A percentile compares a stretch with the other conserved stretches of the same genome.
Evolutionary conservation across 2,797 vertebrate genomes (phyloP).

Genomic region (Onychomys torridus): DNA sequence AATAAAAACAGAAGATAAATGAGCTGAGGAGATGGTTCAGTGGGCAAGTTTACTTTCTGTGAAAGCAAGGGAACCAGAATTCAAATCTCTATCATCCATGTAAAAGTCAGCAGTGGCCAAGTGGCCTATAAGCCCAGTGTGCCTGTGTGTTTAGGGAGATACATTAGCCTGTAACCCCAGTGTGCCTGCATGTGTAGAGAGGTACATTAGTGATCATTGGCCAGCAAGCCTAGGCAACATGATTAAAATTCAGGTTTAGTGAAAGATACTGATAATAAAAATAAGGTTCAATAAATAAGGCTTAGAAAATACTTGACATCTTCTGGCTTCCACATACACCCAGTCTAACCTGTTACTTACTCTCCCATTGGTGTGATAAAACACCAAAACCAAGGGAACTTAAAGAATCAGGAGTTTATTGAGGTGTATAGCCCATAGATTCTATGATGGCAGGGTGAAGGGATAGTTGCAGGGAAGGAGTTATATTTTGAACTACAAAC

Average conservation of each 20-base stretch:
- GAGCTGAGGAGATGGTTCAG: background rate
- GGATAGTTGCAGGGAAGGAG: background rate
- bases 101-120: background rate
- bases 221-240: no score
- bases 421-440: background rate
- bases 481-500: background rate
- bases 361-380: background rate
- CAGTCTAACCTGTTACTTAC: background rate
- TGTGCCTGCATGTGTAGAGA: no score
- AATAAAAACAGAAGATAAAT: background rate
- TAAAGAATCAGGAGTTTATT: background rate
- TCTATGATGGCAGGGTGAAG: background rate
- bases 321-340: background rate
- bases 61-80: background rate
- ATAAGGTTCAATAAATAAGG: background rate
- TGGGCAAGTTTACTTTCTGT: background rate
- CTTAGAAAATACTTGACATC: background rate
- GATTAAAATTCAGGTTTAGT: background rate
- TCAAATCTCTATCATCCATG: background rate
- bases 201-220: background rate
- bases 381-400: background rate
- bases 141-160: no score
- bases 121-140: background rate
- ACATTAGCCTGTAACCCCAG: background rate
- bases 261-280: background rate